A percentile compares a stretch with the other conserved stretches of the same genome.
These are phyloP conservation scores for Gallinago media DNA, from an alignment of 2,113 vertebrate genomes.

Conservation along the genomic window DNA sequence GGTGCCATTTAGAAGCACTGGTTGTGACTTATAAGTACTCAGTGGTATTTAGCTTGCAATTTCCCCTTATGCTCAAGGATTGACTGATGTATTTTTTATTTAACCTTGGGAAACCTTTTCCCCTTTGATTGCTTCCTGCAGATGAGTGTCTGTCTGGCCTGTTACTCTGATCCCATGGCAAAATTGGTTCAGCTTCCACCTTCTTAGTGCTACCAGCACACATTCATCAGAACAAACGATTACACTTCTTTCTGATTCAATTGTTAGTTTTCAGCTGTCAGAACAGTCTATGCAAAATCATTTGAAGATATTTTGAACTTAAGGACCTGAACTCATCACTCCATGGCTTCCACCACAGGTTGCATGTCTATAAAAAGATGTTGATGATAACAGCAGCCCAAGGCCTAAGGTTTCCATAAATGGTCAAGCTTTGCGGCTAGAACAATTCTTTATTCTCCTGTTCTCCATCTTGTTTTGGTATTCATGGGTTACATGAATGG, in stretches of 20 bases:
- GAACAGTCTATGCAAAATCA: not conserved
- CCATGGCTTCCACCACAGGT: not conserved
- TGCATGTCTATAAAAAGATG: not conserved
- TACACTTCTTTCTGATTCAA: not conserved
- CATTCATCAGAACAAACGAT: not conserved
- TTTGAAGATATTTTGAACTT: not conserved
- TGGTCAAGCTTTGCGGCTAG: not conserved
- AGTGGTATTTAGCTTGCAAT: not conserved
- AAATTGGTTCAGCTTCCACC: not conserved
- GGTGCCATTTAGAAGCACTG: not conserved
- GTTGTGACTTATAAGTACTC: not conserved
- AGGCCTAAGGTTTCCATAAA: not conserved
- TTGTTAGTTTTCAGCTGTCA: not conserved
- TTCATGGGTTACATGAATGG: fast-evolving
- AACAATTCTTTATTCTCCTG: not conserved
- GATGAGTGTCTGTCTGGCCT: not conserved
- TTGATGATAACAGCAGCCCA: not conserved
- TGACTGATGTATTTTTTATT: not conserved
- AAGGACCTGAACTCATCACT: not conserved
- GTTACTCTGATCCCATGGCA: not conserved
- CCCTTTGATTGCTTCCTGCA: not conserved
- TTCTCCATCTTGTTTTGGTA: not conserved
- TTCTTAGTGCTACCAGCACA: not conserved
- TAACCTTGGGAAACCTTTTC: not conserved
- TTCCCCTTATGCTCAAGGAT: not conserved